Base-by-base conservation (phyloP, 2,113 vertebrate genomes). In the Pterophyllum scalare region DNA sequence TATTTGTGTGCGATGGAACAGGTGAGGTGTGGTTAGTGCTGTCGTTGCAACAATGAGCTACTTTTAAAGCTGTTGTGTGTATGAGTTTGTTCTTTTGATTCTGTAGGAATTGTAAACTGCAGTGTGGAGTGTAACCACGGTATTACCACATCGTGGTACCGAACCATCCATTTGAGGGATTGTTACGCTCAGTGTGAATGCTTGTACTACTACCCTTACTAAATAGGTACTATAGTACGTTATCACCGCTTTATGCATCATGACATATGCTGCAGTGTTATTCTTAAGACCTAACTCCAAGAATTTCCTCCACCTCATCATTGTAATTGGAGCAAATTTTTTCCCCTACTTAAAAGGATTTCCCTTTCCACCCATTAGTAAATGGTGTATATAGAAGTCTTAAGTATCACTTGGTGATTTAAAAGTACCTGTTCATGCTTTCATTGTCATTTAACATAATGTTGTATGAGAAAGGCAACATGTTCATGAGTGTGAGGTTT, bases 1-100 rank as follows among this genome's bases (percentile, higher is more conserved):
- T 59, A 46, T 74, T n/a, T 46, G 43, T 80, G 79, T 52, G 46
- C 28, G 19, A 67, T 81, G 2, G n/a, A 26, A 28, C 74, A 93
- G 67, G 85, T 90, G 77, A 75, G 26, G 17, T 80, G 49, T 57
- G 46, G 9, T 65, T 65, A 46, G 58, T 59, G 46, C 26, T 70
- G 64, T 20, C 19, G 9, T 52, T 49, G 46, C 43, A 49, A 28
- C 65, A 70, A 24, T 20, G 15, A 7, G 26, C 64, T 28, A 49
- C 24, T 70, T 17, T 49, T 49, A 38, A 65, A 65, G 4, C n/a
- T 43, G 7, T 33, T 33, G 28, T 10, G 26, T 61, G 24, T 61
- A 15, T 31, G 19, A 62, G 15, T n/a, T 14, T 52, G 76, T 62
- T 52, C 7, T 33, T 70, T 70, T 70, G 43, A 52, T 49, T 70